A percentile compares a stretch with the other conserved stretches of the same genome.
Conservation (phyloP, 2,888 invertebrate genomes). For the Achlya flavicornis region DNA sequence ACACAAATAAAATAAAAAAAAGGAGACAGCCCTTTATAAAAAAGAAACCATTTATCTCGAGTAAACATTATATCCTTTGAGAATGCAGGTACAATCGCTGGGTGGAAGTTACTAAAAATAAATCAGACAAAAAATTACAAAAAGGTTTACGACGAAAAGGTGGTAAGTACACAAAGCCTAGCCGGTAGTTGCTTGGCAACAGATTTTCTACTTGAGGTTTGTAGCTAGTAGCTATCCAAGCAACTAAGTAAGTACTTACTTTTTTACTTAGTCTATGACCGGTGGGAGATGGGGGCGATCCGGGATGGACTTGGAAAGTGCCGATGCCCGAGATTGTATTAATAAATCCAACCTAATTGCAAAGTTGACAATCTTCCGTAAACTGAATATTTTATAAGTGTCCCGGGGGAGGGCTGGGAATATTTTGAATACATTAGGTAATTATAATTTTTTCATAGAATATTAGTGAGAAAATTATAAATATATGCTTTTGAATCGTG, state of each 20-base stretch:
- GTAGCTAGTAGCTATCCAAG: too few relatives aligned
- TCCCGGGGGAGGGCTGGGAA: conserved; percentile 2
- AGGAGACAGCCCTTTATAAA: too few relatives aligned
- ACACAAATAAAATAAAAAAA: too few relatives aligned
- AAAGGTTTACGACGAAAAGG: too few relatives aligned
- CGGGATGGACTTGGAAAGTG: conserved; percentile 2
- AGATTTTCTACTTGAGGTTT: too few relatives aligned
- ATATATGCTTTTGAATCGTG: too few relatives aligned
- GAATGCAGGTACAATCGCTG: too few relatives aligned
- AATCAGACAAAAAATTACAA: background rate
- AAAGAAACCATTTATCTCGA: too few relatives aligned
- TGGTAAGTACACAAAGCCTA: background rate
- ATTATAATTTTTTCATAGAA: background rate
- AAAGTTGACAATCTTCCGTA: conserved; percentile 49
- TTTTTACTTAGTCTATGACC: conserved; percentile 10
- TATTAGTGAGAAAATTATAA: background rate
- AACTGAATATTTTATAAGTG: conserved; percentile 17
- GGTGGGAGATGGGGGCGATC: conserved; percentile 5
- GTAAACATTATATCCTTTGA: too few relatives aligned
- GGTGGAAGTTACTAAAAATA: background rate
- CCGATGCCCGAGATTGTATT: conserved; percentile 18
- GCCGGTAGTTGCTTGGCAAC: too few relatives aligned
- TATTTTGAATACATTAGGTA: conserved; percentile 2
- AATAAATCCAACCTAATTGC: conserved; percentile 50
- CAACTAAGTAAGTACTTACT: too few relatives aligned